Conservation (phyloP, 2,888 invertebrate species). For the Sinohyriopsis cumingii region DNA sequence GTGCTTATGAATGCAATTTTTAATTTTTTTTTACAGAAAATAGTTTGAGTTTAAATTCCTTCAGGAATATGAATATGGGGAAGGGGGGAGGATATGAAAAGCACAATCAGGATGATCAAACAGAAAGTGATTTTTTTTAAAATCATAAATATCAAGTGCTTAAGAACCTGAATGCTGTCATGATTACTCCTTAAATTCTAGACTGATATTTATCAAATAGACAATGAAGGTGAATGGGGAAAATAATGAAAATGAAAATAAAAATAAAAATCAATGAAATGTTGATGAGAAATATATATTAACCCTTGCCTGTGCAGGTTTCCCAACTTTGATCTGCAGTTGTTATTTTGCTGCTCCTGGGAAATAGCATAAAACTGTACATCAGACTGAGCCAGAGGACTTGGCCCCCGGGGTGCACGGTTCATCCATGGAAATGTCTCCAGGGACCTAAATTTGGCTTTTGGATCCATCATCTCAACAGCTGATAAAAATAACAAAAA, state of each 20-base stretch:
- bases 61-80: too few species aligned
- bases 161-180: too few species aligned
- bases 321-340: constrained; percentile 53
- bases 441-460: constrained; percentile 56
- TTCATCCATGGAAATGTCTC: constrained; percentile 48
- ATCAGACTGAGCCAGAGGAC: constrained; percentile 49
- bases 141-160: too few species aligned
- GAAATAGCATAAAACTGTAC: constrained; percentile 62
- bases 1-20: too few species aligned
- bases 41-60: too few species aligned
- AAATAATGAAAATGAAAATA: constrained; percentile 2
- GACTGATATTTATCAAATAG: not conserved
- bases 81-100: too few species aligned
- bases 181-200: too few species aligned
- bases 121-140: too few species aligned
- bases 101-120: too few species aligned
- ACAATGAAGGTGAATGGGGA: not conserved
- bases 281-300: constrained; percentile 16
- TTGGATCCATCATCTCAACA: constrained; percentile 72
- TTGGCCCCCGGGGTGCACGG: constrained; percentile 42
- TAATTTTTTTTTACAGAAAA: too few species aligned
- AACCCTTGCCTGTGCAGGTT: constrained; percentile 56
- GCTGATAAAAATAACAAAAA: constrained; percentile 51
- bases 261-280: constrained; percentile 6
- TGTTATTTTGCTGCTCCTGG: constrained; percentile 66